Evolutionary conservation across 2,113 vertebrate species (phyloP).

Genomic region (Silurus meridionalis): DNA sequence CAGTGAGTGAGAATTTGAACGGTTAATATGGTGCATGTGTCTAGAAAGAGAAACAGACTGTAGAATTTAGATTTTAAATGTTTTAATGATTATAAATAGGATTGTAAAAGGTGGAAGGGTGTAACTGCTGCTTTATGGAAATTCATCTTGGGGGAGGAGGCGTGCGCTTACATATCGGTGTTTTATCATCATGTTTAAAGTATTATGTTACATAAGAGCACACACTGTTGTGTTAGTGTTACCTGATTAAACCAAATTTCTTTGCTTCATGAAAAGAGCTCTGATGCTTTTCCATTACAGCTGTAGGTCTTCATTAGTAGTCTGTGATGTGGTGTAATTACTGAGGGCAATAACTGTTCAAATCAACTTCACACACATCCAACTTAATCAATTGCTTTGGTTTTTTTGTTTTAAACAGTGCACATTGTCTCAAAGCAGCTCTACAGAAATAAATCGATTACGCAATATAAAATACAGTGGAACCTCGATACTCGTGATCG

Average conservation of each 20-base stretch:
- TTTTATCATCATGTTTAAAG: neutral
- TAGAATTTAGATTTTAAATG: neutral
- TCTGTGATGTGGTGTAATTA: neutral
- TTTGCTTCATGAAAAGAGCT: neutral
- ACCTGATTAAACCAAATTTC: neutral
- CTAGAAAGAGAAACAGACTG: neutral
- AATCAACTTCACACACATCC: neutral
- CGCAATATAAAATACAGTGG: no score
- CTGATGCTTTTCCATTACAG: neutral
- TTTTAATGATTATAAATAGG: neutral
- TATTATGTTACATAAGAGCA: neutral
- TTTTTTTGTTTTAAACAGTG: no score
- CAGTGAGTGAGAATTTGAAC: neutral
- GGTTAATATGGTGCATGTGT: neutral
- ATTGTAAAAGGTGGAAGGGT: neutral
- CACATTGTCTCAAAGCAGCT: no score
- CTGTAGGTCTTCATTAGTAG: neutral
- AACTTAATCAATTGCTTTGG: no score
- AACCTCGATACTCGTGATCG: no score
- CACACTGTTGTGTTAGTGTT: neutral
- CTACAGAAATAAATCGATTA: no score
- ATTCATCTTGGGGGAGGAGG: neutral
- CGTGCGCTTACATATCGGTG: neutral
- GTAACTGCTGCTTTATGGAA: neutral
- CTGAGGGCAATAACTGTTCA: neutral